phyloP scores from a whole-genome alignment of 2,113 vertebrate species.

The Cepphus grylle region DNA sequence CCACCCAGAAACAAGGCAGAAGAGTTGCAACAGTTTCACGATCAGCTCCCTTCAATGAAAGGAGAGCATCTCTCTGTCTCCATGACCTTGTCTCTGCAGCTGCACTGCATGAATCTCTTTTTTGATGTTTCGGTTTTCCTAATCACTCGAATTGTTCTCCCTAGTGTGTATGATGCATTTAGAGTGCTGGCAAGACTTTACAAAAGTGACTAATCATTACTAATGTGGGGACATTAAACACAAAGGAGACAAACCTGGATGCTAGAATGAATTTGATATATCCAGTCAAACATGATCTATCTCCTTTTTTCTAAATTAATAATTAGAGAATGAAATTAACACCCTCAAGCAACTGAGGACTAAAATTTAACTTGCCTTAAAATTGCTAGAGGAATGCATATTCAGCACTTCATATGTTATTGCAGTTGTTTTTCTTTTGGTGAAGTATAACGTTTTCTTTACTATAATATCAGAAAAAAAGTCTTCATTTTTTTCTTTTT shows the following conservation, averaged over 20 bases:
- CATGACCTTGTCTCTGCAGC: slow-evolving; percentile 42
- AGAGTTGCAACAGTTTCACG: background rate
- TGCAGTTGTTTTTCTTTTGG: background rate
- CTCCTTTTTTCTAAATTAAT: background rate
- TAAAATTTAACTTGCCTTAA: background rate
- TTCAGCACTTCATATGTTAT: background rate
- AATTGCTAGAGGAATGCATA: background rate
- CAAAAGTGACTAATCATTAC: background rate
- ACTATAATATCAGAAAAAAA: background rate
- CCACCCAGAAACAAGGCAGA: background rate
- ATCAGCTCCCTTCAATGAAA: background rate
- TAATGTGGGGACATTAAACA: background rate
- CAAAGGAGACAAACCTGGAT: background rate
- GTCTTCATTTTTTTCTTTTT: no score
- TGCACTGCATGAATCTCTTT: background rate
- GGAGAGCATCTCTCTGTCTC: background rate
- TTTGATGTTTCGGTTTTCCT: background rate
- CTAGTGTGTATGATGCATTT: background rate
- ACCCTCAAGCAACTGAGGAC: background rate
- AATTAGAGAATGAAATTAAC: background rate
- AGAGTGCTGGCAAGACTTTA: background rate
- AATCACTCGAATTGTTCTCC: slow-evolving; percentile 48
- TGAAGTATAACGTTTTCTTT: background rate
- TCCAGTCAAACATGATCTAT: background rate
- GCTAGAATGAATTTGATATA: background rate